Evolutionary conservation across 2,113 vertebrate genomes (phyloP).

Genomic region (Motacilla tschutschensis): DNA sequence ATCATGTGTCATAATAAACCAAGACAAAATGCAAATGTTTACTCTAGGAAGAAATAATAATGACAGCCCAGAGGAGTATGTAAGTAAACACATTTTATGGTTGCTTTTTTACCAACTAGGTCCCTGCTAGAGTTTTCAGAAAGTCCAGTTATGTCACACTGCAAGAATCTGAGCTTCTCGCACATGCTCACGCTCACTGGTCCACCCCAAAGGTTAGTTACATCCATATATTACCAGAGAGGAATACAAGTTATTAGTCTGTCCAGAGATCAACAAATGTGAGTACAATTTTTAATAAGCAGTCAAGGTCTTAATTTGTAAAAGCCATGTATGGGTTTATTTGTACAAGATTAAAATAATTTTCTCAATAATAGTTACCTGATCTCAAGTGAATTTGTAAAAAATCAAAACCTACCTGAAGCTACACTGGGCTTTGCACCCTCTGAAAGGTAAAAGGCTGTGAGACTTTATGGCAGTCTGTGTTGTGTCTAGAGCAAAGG

Average conservation of each 20-base stretch:
- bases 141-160: conserved; percentile 63
- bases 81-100: neutral
- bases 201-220: conserved; percentile 68
- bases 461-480: neutral
- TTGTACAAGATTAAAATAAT: neutral
- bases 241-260: neutral
- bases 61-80: neutral
- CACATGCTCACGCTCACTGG: conserved; percentile 6
- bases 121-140: conserved; percentile 62
- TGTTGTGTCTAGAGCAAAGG: neutral
- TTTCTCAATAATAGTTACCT: neutral
- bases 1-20: conserved; percentile 21
- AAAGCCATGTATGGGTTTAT: neutral
- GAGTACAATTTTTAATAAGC: neutral
- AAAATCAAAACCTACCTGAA: neutral
- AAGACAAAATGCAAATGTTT: conserved; percentile 55
- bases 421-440: neutral
- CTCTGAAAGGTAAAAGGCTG: neutral
- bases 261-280: neutral
- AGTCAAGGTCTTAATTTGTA: neutral
- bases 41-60: conserved; percentile 26
- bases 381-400: neutral
- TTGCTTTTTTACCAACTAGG: conserved; percentile 48
- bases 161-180: conserved; percentile 69
- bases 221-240: neutral